Percentiles rank a stretch among this genome's conserved stretches.
Evolutionary conservation across 2,888 invertebrate species (phyloP).

Genomic region (Nipponacmea schrenckii): DNA sequence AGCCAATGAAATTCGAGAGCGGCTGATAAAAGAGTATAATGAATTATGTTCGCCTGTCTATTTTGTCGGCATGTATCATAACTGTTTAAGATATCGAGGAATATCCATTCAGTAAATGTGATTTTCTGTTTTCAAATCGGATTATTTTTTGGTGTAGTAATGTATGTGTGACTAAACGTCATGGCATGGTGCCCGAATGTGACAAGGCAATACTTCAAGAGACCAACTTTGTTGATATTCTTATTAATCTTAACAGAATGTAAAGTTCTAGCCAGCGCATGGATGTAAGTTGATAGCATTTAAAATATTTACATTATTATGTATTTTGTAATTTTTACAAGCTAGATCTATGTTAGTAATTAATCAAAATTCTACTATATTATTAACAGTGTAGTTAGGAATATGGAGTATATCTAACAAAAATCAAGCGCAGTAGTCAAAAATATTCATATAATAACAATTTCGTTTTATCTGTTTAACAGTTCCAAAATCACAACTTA

Average conservation of each 20-base stretch:
- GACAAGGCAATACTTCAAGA: not conserved
- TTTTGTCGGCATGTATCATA: not conserved
- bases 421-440: not conserved
- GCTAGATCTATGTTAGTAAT: no score
- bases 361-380: no score
- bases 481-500: not conserved
- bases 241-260: not conserved
- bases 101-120: constrained; percentile 1
- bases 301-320: not conserved
- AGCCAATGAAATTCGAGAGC: not conserved
- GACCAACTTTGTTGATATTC: not conserved
- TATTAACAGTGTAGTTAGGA: not conserved
- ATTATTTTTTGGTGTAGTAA: not conserved
- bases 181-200: not conserved
- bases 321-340: no score
- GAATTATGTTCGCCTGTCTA: constrained; percentile 1
- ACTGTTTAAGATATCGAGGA: not conserved
- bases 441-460: not conserved
- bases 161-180: constrained; percentile 1
- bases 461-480: not conserved
- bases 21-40: not conserved
- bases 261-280: not conserved
- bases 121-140: not conserved
- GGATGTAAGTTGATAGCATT: not conserved
- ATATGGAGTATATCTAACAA: not conserved